Evolutionary conservation across 1,140 invertebrate species (phyloP).

Genomic region (Spodoptera litura): DNA sequence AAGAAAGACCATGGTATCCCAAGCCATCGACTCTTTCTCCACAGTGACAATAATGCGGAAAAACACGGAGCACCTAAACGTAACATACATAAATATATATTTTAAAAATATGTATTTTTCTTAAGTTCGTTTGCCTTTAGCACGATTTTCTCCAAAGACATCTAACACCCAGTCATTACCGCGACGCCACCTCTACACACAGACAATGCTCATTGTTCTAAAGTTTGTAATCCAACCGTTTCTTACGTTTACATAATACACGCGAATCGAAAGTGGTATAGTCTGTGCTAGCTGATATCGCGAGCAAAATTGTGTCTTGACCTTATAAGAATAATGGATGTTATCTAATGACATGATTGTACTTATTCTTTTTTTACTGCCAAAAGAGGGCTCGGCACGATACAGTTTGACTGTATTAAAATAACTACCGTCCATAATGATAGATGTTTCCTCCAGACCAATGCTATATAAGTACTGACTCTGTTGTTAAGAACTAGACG

Average conservation of each 20-base stretch:
- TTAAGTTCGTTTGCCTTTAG: too few species aligned
- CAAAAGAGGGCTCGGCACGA: too few species aligned
- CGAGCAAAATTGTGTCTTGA: not conserved
- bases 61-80: too few species aligned
- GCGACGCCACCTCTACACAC: not conserved
- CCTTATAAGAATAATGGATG: not conserved
- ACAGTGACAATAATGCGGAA: too few species aligned
- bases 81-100: too few species aligned
- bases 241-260: slow-evolving; percentile 22
- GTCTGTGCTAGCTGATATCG: slow-evolving; percentile 4
- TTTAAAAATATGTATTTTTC: too few species aligned
- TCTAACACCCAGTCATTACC: not conserved
- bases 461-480: not conserved
- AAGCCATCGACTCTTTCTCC: too few species aligned
- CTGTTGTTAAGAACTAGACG: too few species aligned
- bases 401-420: too few species aligned
- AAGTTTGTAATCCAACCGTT: slow-evolving; percentile 24
- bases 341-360: not conserved
- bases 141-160: not conserved
- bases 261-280: not conserved
- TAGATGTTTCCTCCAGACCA: not conserved
- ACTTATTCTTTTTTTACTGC: not conserved
- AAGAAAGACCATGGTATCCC: too few species aligned
- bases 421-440: too few species aligned
- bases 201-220: slow-evolving; percentile 33